Conservation (phyloP, 1,140 invertebrate genomes). For the Panagrolaimus sp. region DNA sequence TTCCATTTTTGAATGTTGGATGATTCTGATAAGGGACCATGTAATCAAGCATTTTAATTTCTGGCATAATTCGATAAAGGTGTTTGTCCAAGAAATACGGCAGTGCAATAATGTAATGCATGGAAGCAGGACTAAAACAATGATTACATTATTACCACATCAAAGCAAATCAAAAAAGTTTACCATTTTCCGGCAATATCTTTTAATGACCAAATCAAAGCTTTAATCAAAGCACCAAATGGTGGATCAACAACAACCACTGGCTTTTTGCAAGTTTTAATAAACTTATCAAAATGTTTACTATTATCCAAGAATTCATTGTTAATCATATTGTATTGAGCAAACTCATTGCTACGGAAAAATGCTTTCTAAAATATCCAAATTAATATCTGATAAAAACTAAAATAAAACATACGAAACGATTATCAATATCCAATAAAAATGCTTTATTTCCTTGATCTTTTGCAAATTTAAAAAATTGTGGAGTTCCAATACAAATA, state of each 20-base stretch:
- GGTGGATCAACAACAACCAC: neutral
- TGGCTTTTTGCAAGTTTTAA: neutral
- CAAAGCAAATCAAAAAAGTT: neutral
- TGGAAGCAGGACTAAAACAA: neutral
- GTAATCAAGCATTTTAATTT: conserved; percentile 4
- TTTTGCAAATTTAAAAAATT: neutral
- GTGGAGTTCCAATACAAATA: neutral
- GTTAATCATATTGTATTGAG: neutral
- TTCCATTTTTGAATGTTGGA: neutral
- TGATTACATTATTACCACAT: neutral
- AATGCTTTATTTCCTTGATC: neutral
- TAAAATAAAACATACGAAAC: neutral
- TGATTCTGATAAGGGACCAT: neutral
- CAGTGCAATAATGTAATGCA: neutral
- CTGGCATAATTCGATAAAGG: neutral
- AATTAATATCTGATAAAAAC: neutral
- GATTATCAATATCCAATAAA: conserved; percentile 1
- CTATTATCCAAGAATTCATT: neutral
- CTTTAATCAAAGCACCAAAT: conserved; percentile 6
- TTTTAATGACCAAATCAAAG: neutral
- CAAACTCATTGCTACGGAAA: neutral
- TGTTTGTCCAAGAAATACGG: neutral
- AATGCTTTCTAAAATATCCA: neutral
- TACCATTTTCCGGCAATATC: neutral
- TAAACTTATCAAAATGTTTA: neutral